Conservation (phyloP, 1,140 invertebrate genomes). For the Cydia amplana region DNA sequence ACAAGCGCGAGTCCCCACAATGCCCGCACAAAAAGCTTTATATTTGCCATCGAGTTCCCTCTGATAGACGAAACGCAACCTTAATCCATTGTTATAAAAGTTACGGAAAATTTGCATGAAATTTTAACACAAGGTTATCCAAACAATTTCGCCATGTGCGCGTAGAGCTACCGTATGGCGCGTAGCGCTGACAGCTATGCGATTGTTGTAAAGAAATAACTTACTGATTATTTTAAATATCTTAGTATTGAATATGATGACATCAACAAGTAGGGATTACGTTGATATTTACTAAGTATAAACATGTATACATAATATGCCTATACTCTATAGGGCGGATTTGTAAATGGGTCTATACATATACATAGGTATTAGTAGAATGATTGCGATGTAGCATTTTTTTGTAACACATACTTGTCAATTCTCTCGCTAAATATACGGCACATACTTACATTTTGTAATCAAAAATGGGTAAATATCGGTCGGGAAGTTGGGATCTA, state of each 20-base stretch:
- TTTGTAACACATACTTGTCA: too few relatives aligned
- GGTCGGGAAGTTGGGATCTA: too few relatives aligned
- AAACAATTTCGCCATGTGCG: constrained; percentile 65
- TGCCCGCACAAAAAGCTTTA: constrained; percentile 42
- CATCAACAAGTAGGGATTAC: background rate
- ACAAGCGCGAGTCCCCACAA: constrained; percentile 68
- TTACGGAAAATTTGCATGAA: background rate
- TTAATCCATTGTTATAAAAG: constrained; percentile 36
- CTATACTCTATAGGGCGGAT: too few relatives aligned
- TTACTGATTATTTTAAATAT: constrained; percentile 38
- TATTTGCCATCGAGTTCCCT: constrained; percentile 24
- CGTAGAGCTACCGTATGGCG: constrained; percentile 58
- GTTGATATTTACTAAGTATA: too few relatives aligned
- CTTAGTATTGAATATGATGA: background rate
- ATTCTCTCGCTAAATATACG: too few relatives aligned
- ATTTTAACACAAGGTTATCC: constrained; percentile 19
- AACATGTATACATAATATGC: too few relatives aligned
- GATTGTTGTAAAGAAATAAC: constrained; percentile 60
- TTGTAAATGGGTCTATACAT: too few relatives aligned
- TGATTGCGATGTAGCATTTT: too few relatives aligned
- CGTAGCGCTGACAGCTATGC: constrained; percentile 59
- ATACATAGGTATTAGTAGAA: too few relatives aligned
- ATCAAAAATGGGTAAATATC: too few relatives aligned
- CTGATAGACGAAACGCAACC: constrained; percentile 33
- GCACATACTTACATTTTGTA: too few relatives aligned